Base-by-base conservation (phyloP, 2,113 vertebrate genomes). In the Machaerirhynchus nigripectus region DNA sequence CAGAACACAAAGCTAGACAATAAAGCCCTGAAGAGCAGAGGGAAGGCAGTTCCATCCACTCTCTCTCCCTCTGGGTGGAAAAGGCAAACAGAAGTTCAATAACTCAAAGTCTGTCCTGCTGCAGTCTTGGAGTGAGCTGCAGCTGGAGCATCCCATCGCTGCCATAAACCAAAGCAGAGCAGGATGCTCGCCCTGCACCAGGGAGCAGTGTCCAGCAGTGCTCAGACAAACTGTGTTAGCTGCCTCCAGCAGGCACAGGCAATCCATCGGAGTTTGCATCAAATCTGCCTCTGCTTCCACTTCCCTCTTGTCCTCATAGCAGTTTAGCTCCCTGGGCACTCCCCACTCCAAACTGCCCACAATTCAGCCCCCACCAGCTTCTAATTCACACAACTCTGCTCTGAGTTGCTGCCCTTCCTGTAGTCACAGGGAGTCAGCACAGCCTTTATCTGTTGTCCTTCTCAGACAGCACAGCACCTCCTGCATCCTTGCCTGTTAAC, bases 41-140 rank as follows among this genome's bases (percentile, higher is more conserved):
- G 69, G 69, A 89, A 84, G 56, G 89, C 77, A 89, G 79, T 70
- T 90, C 90, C 47, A 75, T 86, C 80, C 73, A 74, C 84, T 90
- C 57, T 77, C 50, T 84, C 53, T 87, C 92, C 86, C 95, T 90
- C 68, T 2, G n/a, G 68, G 68, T 68, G 44, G 83, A 95, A 26
- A 68, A 65, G 30, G 47, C 92, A 89, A 96, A 93, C 83, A 93
- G 81, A 76, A 93, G 84, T 94, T 93, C 76, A 92, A 92, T 64
- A 87, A 90, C 95, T 71, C 77, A 61, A 53, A 76, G 53, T 61
- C 88, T 52, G 64, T 78, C 83, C 90, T 68, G 64, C 80, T 92
- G 76, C 61, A 86, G 37, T 84, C 69, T 37, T 70, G 55, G 67
- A 89, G 64, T 0, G 4, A 95, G 76, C 70, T 87, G 84, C 91